Evolutionary conservation across 2,113 vertebrate species (phyloP), one percentile per base, ranked within the genome.

Genomic region (Rostratula benghalensis): DNA sequence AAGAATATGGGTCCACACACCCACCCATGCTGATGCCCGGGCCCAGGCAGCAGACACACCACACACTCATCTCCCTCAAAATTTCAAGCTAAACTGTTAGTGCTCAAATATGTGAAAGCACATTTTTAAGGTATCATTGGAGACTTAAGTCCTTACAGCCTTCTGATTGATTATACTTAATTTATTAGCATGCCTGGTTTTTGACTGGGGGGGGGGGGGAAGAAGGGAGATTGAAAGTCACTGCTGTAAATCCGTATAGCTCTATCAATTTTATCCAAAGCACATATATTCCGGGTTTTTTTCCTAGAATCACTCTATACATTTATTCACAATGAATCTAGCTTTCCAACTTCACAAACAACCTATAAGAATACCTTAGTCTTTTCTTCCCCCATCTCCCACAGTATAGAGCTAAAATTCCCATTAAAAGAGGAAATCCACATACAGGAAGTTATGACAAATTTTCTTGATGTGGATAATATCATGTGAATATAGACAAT

Each of bases 11-110:
- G 3, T 11, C 28, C 28, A 22, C 8, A 13, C 2, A 3, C 27
- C 3, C 3, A 5, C 24, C 45, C 6, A 1, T 15, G 41, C 18
- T 9, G 33, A 28, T 11, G 24, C 33, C 24, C 2, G 3, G n/a
- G n/a, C 17, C 41, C 33, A 9, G 3, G 35, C 43, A 19, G 39
- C 35, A 14, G 23, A 18, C 4, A 1, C 4, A 0, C 57, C 17
- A 1, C 10, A 0, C 6, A 1, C 60, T 14, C 10, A 0, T 4
- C 35, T n/a, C 30, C 9, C 37, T 9, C 64, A 4, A 53, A 1
- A 9, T 13, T 43, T 20, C 33, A 13, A 37, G 23, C 33, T 19
- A 10, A 21, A 20, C 78, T 15, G n/a, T 33, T 9, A 30, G n/a
- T n/a, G 0, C 46, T 41, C 39, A 11, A 17, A 48, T 22, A 27